Evolutionary conservation across 2,113 vertebrate genomes (phyloP), one percentile per base, ranked within the genome.

Genomic region (Heteronetta atricapilla): DNA sequence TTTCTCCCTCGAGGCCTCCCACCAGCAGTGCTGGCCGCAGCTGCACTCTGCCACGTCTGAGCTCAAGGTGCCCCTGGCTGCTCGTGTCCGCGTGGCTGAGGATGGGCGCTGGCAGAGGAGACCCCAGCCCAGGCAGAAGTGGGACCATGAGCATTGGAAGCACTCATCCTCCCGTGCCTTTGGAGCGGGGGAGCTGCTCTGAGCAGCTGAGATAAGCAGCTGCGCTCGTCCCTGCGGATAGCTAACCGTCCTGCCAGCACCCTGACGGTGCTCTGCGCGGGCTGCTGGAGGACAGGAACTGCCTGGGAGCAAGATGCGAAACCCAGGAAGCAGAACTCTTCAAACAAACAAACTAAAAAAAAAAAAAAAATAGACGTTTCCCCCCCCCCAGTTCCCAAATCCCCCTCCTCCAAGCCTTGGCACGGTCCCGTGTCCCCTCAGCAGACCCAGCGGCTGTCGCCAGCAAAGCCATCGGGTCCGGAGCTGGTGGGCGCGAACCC

Each of bases 41-140:
- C 50, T 15, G n/a, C 52, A 28, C 36, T 31, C 31, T 64, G 62
- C 50, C 60, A 44, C 25, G 25, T 34, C 63, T 20, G 34, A 29
- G 59, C 5, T 68, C 29, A 42, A 62, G 10, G 5, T 34, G n/a
- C 10, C 1, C 44, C 58, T 40, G 0, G 19, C 26, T 18, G 34
- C 11, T 70, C 36, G 21, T 34, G 21, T 5, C 28, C 12, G 31
- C 7, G 0, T 0, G 1, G 67, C 6, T 0, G 0, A 40, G 52
- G 28, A n/a, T 8, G 13, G 46, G 25, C 1, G 0, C 2, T 6
- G 34, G 34, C 2, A 3, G 40, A 74, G 50, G 34, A 66, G 66
- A 62, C 6, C 34, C 50, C 59, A 28, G 1, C 46, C 20, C 46
- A 21, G 46, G 46, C 19, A 48, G 46, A 21, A 21, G 46, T 11